Base-by-base conservation (phyloP, 2,113 vertebrate species). In the Actenoides lindsayi region DNA sequence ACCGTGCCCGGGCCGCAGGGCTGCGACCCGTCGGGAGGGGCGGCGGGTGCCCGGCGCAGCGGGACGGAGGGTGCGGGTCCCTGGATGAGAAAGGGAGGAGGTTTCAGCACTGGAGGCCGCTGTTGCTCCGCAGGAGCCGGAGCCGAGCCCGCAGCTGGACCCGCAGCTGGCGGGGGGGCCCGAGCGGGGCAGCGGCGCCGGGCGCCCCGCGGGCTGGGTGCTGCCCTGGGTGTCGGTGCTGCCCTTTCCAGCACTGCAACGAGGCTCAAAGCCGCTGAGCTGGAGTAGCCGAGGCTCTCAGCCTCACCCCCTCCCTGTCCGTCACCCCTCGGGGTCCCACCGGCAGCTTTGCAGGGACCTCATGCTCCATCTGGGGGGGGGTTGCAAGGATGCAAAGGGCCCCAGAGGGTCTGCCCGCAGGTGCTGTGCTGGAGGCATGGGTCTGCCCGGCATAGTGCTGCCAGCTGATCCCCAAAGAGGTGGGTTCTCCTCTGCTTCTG, bases 21-120 rank as follows among this genome's bases (percentile, higher is more conserved):
- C 60, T 51, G 15, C 54, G 54, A 65, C 41, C 69, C 50, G 37
- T 46, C 16, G 33, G 54, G n/a, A 9, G 51, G 15, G 8, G 56
- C 18, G 19, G 7, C 7, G 48, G 27, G 90, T 5, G 5, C 46
- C 35, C 23, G 25, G 62, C 4, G 60, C 79, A 30, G 87, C 67
- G 4, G 83, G 83, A 20, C 10, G n/a, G 54, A 4, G 44, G 20
- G 33, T 1, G 87, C 87, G n/a, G 30, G 31, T 18, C 35, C 37
- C 51, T 10, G 82, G 48, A 1, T 2, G 84, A 41, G 90, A 69
- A 16, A 35, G 85, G 82, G 69, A 83, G 75, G 69, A 83, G 64
- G 35, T 89, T 81, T 80, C 77, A 82, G 93, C 96, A 21, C 95
- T 96, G 95, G 96, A 94, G 96, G 96, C 94, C 94, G 96, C 96